phyloP scores from a whole-genome alignment of 2,113 vertebrate species.

The Dasyurus viverrinus region DNA sequence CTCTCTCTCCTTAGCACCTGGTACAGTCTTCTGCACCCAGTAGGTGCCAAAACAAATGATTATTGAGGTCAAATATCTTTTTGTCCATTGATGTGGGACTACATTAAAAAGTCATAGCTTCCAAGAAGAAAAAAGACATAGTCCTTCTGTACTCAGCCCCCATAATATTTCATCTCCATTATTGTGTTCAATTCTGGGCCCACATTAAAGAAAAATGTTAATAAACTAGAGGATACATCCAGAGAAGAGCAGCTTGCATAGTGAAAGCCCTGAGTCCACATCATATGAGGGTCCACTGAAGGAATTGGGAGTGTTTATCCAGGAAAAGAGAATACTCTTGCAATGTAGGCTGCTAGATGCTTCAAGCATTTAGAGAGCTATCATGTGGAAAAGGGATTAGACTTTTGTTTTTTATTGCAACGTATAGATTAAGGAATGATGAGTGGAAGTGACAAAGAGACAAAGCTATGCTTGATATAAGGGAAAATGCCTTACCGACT shows the following conservation, averaged over 20 bases:
- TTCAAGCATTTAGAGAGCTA: background rate
- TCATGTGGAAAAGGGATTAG: background rate
- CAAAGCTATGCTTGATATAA: background rate
- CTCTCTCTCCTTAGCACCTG: background rate
- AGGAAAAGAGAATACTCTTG: background rate
- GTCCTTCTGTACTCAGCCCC: background rate
- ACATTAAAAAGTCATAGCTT: background rate
- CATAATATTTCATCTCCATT: background rate
- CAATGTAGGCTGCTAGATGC: background rate
- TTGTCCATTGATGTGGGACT: background rate
- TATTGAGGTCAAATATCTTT: background rate
- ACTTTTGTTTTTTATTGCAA: background rate
- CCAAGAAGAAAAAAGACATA: background rate
- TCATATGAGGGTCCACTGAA: background rate
- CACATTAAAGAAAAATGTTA: background rate
- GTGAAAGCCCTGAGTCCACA: background rate
- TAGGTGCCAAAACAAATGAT: background rate
- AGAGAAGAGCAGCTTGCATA: background rate
- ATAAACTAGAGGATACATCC: background rate
- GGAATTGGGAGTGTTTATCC: background rate
- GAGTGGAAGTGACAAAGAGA: background rate
- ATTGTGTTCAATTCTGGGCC: background rate
- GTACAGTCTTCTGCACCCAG: background rate
- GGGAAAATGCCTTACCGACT: background rate
- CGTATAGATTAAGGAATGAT: background rate